Evolutionary conservation across 1,140 invertebrate species (phyloP).

Genomic region (Pentalonia nigronervosa): DNA sequence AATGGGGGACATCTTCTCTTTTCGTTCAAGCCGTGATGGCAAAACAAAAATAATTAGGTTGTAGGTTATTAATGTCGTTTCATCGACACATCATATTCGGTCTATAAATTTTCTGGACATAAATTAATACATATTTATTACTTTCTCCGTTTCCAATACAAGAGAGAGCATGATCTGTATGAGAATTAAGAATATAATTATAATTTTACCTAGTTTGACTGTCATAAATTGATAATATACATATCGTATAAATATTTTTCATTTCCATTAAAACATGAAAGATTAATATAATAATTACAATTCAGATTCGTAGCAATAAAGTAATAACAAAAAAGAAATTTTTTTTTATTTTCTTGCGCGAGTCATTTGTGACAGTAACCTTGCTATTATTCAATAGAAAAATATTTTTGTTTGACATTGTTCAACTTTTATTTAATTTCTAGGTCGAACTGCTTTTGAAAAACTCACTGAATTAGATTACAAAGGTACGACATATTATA

Average conservation of each 20-base stretch:
- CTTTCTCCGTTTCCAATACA: not conserved
- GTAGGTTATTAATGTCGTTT: not conserved
- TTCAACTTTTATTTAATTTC: constrained; percentile 61
- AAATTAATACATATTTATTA: constrained; percentile 4
- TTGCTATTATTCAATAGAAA: not conserved
- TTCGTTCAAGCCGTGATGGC: not conserved
- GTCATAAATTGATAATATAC: not conserved
- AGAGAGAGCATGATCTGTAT: not conserved
- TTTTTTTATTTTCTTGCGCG: not conserved
- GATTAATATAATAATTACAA: not conserved
- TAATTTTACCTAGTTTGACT: not conserved
- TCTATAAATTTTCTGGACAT: not conserved
- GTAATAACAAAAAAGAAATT: not conserved
- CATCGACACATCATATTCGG: not conserved
- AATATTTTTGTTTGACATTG: not conserved
- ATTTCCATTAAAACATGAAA: not conserved
- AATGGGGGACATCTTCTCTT: not conserved
- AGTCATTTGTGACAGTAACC: not conserved
- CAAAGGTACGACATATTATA: constrained; percentile 89
- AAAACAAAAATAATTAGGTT: not conserved
- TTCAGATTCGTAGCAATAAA: not conserved
- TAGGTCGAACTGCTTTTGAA: constrained; percentile 87
- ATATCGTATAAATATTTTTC: not conserved
- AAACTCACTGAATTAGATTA: constrained; percentile 93
- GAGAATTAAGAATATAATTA: not conserved